Conservation (phyloP, 2,888 invertebrate species). For the Apeira syringaria region DNA sequence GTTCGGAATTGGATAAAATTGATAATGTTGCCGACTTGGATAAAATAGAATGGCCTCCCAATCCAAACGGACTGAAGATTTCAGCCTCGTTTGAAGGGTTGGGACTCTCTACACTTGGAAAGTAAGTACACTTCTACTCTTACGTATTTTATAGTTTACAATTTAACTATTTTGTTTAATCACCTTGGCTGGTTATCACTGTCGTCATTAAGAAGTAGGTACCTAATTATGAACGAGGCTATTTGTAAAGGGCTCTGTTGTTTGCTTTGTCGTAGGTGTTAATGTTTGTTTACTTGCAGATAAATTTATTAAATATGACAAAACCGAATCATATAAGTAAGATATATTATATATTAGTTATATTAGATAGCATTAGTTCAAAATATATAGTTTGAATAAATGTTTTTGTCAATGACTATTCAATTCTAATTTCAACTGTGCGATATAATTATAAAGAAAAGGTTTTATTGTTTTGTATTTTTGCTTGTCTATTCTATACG, state of each 20-base stretch:
- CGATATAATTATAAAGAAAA: too few species aligned
- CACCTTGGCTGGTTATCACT: conserved; percentile 52
- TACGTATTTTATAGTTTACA: not conserved
- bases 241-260: conserved; percentile 44
- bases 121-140: conserved; percentile 63
- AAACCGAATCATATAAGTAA: too few species aligned
- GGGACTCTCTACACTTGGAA: conserved; percentile 66
- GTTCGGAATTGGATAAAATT: conserved; percentile 65
- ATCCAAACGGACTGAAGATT: conserved; percentile 70
- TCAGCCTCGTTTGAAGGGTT: conserved; percentile 70
- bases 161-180: conserved; percentile 32
- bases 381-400: too few species aligned
- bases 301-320: too few species aligned
- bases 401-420: too few species aligned
- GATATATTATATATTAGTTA: too few species aligned
- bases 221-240: conserved; percentile 25
- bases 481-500: too few species aligned
- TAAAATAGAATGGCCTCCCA: conserved; percentile 73
- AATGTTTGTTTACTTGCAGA: conserved; percentile 41
- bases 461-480: too few species aligned
- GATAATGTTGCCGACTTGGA: conserved; percentile 67
- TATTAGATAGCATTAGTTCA: too few species aligned
- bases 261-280: conserved; percentile 33
- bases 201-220: conserved; percentile 32
- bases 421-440: too few species aligned